These are phyloP conservation scores for Agapornis canus DNA, from an alignment of 2,797 vertebrate genomes.

Conservation along the genomic window DNA sequence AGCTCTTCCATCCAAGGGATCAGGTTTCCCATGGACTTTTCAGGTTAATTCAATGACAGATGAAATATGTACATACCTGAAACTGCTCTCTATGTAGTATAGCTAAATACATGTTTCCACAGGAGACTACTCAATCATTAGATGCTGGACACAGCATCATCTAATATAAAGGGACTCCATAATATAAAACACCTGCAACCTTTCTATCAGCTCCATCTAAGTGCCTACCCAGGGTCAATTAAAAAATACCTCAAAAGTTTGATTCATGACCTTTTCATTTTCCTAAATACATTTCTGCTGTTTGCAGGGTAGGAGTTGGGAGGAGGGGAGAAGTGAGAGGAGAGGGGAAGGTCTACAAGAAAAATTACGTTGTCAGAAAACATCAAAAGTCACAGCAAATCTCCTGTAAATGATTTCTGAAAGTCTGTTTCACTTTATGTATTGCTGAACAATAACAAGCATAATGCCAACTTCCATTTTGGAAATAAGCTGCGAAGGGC, in stretches of 20 bases:
- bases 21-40: slow-evolving; percentile 32
- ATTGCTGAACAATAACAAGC: slow-evolving; percentile 36
- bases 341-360: not conserved
- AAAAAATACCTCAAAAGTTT: slow-evolving; percentile 72
- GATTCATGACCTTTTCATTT: slow-evolving; percentile 66
- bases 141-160: slow-evolving; percentile 62
- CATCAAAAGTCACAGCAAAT: slow-evolving; percentile 36
- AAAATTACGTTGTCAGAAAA: slow-evolving; percentile 40
- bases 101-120: slow-evolving; percentile 75
- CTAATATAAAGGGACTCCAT: slow-evolving; percentile 73
- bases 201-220: slow-evolving; percentile 63
- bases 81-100: slow-evolving; percentile 38
- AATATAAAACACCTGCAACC: slow-evolving; percentile 79
- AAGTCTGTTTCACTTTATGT: slow-evolving; percentile 49
- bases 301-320: not conserved
- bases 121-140: slow-evolving; percentile 77
- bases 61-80: slow-evolving; percentile 74
- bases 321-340: not conserved
- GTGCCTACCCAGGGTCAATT: slow-evolving; percentile 60
- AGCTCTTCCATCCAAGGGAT: not conserved
- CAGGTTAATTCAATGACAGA: slow-evolving; percentile 71
- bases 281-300: slow-evolving; percentile 65
- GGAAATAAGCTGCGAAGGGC: not conserved
- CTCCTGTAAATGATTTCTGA: slow-evolving; percentile 48
- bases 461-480: slow-evolving; percentile 17